Percentiles rank a stretch among this genome's conserved stretches.
Conservation (phyloP, 2,113 vertebrate species). For the Glaucomys volans region DNA sequence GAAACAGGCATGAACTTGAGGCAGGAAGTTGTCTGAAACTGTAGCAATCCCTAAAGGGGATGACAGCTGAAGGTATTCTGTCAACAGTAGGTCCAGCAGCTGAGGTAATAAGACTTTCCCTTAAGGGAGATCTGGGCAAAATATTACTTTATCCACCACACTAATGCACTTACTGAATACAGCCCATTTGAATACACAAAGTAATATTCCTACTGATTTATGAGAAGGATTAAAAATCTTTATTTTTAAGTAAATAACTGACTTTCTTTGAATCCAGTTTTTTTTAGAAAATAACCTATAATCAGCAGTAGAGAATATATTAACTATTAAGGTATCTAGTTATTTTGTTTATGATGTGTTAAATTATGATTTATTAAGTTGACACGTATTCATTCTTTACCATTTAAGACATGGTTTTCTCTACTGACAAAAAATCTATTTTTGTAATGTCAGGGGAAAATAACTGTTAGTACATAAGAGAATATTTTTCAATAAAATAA, state of each 20-base stretch:
- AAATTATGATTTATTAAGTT: not conserved
- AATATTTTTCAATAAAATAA: not conserved
- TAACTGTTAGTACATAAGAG: not conserved
- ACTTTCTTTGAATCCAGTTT: not conserved
- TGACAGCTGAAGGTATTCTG: not conserved
- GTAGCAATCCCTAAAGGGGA: not conserved
- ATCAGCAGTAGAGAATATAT: not conserved
- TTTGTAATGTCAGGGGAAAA: not conserved
- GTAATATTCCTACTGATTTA: not conserved
- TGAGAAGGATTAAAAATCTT: not conserved
- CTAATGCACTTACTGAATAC: not conserved
- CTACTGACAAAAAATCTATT: not conserved
- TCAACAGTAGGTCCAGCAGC: not conserved
- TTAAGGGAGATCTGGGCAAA: not conserved
- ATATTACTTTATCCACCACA: not conserved
- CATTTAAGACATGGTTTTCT: not conserved
- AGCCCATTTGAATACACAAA: not conserved
- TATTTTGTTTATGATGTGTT: not conserved
- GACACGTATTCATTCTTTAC: not conserved
- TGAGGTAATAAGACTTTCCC: not conserved
- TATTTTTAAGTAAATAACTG: not conserved
- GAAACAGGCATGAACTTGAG: not conserved
- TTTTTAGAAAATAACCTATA: constrained; percentile 11
- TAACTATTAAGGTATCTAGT: not conserved
- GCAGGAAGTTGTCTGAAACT: not conserved